Evolutionary conservation across 2,797 vertebrate species (phyloP), one percentile per base, ranked within the genome.

Genomic region (Ispidina lecontei): DNA sequence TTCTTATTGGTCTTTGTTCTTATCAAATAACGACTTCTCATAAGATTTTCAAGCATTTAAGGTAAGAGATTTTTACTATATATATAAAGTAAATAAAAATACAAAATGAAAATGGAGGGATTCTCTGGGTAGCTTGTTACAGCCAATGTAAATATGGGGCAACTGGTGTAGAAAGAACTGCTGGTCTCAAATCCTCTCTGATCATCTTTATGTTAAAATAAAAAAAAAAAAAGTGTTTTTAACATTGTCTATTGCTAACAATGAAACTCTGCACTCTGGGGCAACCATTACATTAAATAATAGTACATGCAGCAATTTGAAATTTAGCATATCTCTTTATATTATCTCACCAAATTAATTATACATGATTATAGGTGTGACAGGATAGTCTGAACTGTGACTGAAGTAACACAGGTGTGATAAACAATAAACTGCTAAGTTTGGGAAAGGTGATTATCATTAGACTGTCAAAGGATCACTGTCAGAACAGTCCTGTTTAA

Each of bases 341-440:
- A 65, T 80, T 89, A 79, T 74, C 69, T 85, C 51, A 71, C 46
- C 51, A 84, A 86, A 86, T 78, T 69, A 94, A 96, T 86, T 93
- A 65, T 51, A 52, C 76, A 79, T 37, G 35, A 91, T 93, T 89
- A 90, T 46, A 68, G n/a, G 26, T 84, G 62, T 84, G 76, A 77
- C 54, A 89, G 69, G 39, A 68, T 31, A 82, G 63, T 47, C 67
- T 86, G 82, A 93, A 92, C 73, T 47, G 65, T 47, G 63, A 43
- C 41, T 89, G 23, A 87, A 93, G 17, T 41, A 72, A 10, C 15
- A 46, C 28, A 44, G 23, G 44, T 65, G 78, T 33, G 46, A 62
- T 75, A 75, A 91, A 77, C 6, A 69, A 84, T 55, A 78, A 93
- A 91, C 81, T 93, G 35, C 43, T 71, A 86, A 80, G 82, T 93